Evolutionary conservation across 1,140 invertebrate species (phyloP).

Genomic region (Drosophila malerkotliana): DNA sequence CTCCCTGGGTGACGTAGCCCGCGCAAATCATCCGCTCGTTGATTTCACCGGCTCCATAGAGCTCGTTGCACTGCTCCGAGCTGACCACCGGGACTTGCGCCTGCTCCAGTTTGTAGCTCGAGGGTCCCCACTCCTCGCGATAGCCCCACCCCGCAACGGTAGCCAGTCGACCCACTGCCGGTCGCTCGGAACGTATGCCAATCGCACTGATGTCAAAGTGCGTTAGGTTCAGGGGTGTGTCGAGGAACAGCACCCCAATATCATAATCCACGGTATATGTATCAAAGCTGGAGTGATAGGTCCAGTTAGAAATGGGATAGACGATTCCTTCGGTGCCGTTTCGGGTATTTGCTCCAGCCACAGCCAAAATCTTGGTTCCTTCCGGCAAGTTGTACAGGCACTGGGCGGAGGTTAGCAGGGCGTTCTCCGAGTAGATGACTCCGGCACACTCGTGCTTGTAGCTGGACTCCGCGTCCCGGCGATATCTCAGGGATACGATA

Average conservation of each 20-base stretch:
- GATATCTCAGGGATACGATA: slow-evolving; percentile 64
- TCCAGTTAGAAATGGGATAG: slow-evolving; percentile 80
- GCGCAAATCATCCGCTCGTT: slow-evolving; percentile 78
- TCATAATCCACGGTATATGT: slow-evolving; percentile 85
- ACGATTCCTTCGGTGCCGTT: slow-evolving; percentile 79
- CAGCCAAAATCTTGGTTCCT: slow-evolving; percentile 51
- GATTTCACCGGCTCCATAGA: slow-evolving; percentile 85
- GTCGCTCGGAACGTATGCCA: slow-evolving; percentile 40
- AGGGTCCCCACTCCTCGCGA: slow-evolving; percentile 82
- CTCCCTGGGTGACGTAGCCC: slow-evolving; percentile 86
- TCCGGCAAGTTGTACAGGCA: slow-evolving; percentile 43
- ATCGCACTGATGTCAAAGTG: slow-evolving; percentile 46
- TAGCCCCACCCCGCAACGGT: slow-evolving; percentile 86
- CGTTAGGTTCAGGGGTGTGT: slow-evolving; percentile 55
- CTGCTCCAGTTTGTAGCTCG: slow-evolving; percentile 84
- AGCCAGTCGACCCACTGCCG: slow-evolving; percentile 76
- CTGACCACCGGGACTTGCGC: slow-evolving; percentile 84
- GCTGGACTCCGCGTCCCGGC: slow-evolving; percentile 21
- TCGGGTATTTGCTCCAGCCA: slow-evolving; percentile 64
- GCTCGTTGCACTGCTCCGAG: slow-evolving; percentile 45
- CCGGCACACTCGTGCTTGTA: slow-evolving; percentile 72
- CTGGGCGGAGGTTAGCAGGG: slow-evolving; percentile 66
- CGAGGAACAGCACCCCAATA: slow-evolving; percentile 85
- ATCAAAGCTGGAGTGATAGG: slow-evolving; percentile 84
- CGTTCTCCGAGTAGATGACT: slow-evolving; percentile 55